These are phyloP conservation scores for Solenopsis invicta DNA, from an alignment of 1,140 invertebrate species.

Conservation along the genomic window DNA sequence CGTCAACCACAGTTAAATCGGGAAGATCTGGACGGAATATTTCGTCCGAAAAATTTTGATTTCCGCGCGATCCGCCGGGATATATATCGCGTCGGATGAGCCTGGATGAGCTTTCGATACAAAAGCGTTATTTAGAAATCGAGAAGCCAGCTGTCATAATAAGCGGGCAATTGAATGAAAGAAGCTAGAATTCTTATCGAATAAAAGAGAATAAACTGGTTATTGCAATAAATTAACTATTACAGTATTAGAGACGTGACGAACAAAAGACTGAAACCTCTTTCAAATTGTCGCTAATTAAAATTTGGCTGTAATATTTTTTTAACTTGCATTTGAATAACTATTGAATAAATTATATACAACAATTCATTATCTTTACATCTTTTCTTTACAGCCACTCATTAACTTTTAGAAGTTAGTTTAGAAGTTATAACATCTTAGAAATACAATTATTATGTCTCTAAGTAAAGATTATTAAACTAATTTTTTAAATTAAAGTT, in stretches of 20 bases:
- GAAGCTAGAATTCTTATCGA: neutral
- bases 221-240: neutral
- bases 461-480: too few species aligned
- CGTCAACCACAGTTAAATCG: constrained; percentile 44
- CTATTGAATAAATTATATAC: too few species aligned
- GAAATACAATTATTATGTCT: too few species aligned
- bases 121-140: constrained; percentile 2
- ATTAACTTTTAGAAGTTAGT: too few species aligned
- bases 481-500: too few species aligned
- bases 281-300: too few species aligned
- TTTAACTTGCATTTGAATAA: too few species aligned
- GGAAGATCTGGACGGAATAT: constrained; percentile 42
- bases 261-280: neutral
- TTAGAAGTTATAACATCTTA: too few species aligned
- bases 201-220: neutral
- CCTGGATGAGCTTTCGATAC: neutral
- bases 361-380: too few species aligned
- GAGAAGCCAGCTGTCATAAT: neutral
- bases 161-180: neutral
- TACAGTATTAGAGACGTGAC: neutral
- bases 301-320: too few species aligned
- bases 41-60: constrained; percentile 8
- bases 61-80: neutral
- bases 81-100: neutral
- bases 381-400: too few species aligned